Base-by-base conservation (phyloP, 2,888 invertebrate species). In the Cryptops parisi region DNA sequence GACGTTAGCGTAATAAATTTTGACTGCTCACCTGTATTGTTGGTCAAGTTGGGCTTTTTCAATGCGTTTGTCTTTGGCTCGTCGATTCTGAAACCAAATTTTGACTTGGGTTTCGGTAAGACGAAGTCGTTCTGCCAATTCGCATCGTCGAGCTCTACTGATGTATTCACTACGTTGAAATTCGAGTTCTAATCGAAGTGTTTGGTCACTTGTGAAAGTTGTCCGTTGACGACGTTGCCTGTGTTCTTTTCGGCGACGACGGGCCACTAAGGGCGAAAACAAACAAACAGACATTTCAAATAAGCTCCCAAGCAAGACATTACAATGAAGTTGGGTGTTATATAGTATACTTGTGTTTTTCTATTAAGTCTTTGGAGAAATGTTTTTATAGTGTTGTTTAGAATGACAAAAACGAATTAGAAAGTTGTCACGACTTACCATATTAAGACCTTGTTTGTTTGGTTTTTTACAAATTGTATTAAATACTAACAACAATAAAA, bases 41-140 rank as follows among this genome's bases (percentile, higher is more conserved):
- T 91, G 91, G 72, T 94, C 93, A 58, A 91, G 76, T 62, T 91
- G 90, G 0, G 93, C 93, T 65, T 94, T 94, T 67, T 94, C 93
- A 60, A 94, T 89, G 58, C 94, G 75, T 71, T 94, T 94, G 68
- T 94, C 93, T 71, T 94, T 94, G 23, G 94, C 94, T 60, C 94
- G 76, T 58, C 94, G 76, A 70, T 94, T 94, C 72, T 94, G 94
- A 70, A 93, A 94, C 85, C 85, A 86, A 55, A 87, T 87, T 69
- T 87, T 87, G 61, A 87, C 85, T 70, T 87, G 71, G 78, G 85
- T 86, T 67, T 87, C 87, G 0, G 82, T 81, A 40, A 75, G 63
- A 40, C 67, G 65, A 43, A 87, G 68, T 2, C 78, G 70, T 64
- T 81, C 80, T 0, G 87, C 86, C 57, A 87, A 69, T 67, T 86